Conservation (phyloP, 2,888 invertebrate genomes). For the Agrotis segetum region DNA sequence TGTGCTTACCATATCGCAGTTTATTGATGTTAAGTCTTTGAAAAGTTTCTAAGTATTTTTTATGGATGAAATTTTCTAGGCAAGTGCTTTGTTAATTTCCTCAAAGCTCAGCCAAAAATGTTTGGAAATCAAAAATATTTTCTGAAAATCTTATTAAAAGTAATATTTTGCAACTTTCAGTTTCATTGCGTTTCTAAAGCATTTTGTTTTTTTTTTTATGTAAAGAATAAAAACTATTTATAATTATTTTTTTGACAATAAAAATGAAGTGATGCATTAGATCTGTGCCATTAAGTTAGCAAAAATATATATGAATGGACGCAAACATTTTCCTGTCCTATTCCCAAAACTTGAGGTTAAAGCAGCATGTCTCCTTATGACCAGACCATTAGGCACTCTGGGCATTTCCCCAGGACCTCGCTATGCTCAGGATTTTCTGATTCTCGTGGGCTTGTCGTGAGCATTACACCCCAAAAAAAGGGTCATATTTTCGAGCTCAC, state of each 20-base stretch:
- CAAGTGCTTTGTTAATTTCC: not conserved
- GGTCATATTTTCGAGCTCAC: too few species aligned
- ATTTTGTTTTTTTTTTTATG: slow-evolving; percentile 10
- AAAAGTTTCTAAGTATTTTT: slow-evolving; percentile 18
- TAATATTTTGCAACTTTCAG: slow-evolving; percentile 4
- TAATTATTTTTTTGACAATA: slow-evolving; percentile 8
- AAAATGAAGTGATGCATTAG: slow-evolving; percentile 31
- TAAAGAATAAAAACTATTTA: not conserved
- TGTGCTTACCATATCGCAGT: slow-evolving; percentile 16
- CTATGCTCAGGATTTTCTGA: too few species aligned
- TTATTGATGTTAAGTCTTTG: slow-evolving; percentile 11
- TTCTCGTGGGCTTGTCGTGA: too few species aligned
- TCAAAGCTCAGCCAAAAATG: not conserved
- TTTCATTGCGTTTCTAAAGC: not conserved
- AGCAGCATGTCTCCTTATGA: too few species aligned
- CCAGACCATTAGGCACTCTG: too few species aligned
- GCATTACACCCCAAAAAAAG: too few species aligned
- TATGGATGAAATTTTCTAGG: slow-evolving; percentile 10
- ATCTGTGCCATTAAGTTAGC: slow-evolving; percentile 43
- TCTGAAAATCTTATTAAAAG: slow-evolving; percentile 5
- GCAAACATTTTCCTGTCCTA: not conserved
- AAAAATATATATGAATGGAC: not conserved
- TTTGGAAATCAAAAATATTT: slow-evolving; percentile 14
- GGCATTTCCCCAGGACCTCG: too few species aligned
- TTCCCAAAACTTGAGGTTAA: too few species aligned